Evolutionary conservation across 2,113 vertebrate species (phyloP).

Genomic region (Micromys minutus): DNA sequence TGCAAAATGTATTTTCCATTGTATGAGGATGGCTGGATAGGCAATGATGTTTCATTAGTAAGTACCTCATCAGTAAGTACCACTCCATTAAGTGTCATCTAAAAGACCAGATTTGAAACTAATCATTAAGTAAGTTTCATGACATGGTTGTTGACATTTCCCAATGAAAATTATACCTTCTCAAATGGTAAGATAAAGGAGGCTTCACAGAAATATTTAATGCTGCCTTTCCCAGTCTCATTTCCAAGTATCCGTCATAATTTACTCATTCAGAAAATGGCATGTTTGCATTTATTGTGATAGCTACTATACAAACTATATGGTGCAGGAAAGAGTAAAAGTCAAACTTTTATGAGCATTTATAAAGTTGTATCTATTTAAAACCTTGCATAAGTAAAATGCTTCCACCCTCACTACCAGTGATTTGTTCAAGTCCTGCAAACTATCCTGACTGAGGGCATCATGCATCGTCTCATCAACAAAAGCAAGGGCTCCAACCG

Average conservation of each 20-base stretch:
- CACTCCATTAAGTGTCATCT: neutral
- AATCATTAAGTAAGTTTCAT: neutral
- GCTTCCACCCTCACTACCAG: slow-evolving; percentile 71
- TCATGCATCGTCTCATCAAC: slow-evolving; percentile 75
- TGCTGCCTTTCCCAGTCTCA: slow-evolving; percentile 62
- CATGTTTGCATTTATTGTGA: slow-evolving; percentile 55
- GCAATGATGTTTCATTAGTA: neutral
- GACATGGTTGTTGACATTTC: neutral
- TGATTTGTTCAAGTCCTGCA: slow-evolving; percentile 78
- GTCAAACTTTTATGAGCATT: slow-evolving; percentile 71
- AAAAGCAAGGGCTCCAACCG: slow-evolving; percentile 58
- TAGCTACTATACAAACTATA: slow-evolving; percentile 45
- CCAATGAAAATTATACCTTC: slow-evolving; percentile 25
- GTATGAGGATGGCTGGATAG: neutral
- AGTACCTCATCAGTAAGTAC: neutral
- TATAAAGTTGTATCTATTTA: slow-evolving; percentile 75
- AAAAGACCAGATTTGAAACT: neutral
- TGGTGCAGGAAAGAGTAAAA: slow-evolving; percentile 51
- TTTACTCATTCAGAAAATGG: slow-evolving; percentile 40
- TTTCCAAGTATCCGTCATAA: slow-evolving; percentile 71
- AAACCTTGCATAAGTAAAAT: slow-evolving; percentile 71
- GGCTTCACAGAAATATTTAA: slow-evolving; percentile 60
- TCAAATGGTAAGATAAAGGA: slow-evolving; percentile 41
- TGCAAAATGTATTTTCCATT: neutral
- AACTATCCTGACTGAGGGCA: slow-evolving; percentile 74